Evolutionary conservation across 2,797 vertebrate species (phyloP).

Genomic region (Cyclopterus lumpus): DNA sequence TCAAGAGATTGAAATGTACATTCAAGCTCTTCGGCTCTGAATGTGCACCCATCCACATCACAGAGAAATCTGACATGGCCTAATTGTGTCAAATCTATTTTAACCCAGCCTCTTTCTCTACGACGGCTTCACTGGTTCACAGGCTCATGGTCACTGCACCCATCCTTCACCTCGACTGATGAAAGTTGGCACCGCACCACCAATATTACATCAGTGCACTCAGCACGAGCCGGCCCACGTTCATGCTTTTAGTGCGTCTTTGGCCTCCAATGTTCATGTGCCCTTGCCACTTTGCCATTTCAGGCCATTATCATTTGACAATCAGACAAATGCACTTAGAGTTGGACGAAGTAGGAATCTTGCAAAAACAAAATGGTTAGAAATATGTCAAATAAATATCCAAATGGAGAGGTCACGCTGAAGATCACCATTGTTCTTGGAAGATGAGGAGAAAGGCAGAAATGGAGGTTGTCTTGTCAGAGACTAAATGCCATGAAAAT

Average conservation of each 20-base stretch:
- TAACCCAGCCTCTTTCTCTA: conserved; percentile 62
- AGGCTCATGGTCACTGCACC: conserved; percentile 74
- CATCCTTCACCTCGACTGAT: conserved; percentile 74
- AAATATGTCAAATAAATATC: conserved; percentile 64
- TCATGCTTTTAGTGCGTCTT: conserved; percentile 60
- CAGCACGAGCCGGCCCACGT: conserved; percentile 32
- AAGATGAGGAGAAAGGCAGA: conserved; percentile 48
- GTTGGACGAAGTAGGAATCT: conserved; percentile 45
- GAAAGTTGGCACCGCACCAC: conserved; percentile 63
- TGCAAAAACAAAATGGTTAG: conserved; percentile 54
- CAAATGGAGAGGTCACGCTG: conserved; percentile 50
- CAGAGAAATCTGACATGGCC: conserved; percentile 73
- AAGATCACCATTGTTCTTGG: conserved; percentile 61
- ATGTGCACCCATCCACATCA: conserved; percentile 62
- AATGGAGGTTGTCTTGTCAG: conserved; percentile 45
- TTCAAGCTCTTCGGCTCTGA: conserved; percentile 39
- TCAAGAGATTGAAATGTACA: conserved; percentile 50
- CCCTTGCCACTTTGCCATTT: conserved; percentile 52
- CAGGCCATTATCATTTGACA: conserved; percentile 67
- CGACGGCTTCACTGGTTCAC: conserved; percentile 67
- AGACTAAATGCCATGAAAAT: conserved; percentile 80
- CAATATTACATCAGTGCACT: conserved; percentile 59
- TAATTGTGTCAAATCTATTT: conserved; percentile 82
- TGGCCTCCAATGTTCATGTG: conserved; percentile 40
- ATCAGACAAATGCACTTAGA: conserved; percentile 56